These are phyloP conservation scores for Amblyornis subalaris DNA, from an alignment of 2,113 vertebrate genomes.

Conservation along the genomic window DNA sequence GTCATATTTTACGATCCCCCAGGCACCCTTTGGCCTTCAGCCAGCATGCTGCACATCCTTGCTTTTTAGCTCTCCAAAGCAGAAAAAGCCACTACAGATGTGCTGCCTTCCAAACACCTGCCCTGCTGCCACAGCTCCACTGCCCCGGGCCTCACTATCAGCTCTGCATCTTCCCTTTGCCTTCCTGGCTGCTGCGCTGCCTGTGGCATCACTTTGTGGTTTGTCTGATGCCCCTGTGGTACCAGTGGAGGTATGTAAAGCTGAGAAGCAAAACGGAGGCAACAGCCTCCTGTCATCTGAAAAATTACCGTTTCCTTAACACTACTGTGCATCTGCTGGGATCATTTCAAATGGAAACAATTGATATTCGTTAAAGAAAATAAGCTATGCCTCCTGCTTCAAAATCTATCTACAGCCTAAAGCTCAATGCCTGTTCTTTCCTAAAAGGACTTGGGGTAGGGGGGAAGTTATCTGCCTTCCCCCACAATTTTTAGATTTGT, in stretches of 20 bases:
- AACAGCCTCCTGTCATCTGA: not conserved
- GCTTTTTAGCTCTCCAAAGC: not conserved
- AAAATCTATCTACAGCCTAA: not conserved
- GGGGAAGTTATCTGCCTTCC: not conserved
- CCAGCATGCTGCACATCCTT: not conserved
- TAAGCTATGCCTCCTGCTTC: rapidly evolving
- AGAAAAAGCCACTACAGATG: not conserved
- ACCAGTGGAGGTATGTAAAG: not conserved
- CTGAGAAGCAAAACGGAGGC: not conserved
- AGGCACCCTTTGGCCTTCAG: not conserved
- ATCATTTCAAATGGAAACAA: not conserved
- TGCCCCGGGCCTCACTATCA: rapidly evolving
- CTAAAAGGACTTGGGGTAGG: not conserved
- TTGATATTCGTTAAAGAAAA: rapidly evolving
- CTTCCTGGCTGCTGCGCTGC: not conserved
- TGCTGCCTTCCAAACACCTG: not conserved
- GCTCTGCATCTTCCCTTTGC: not conserved
- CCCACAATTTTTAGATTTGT: not conserved
- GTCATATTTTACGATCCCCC: not conserved
- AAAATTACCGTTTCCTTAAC: not conserved
- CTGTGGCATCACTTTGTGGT: not conserved
- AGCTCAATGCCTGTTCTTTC: not conserved
- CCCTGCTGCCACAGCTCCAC: not conserved
- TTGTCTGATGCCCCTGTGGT: rapidly evolving
- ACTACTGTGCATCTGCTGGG: not conserved